Percentiles rank a stretch among this genome's conserved stretches.
Conservation (phyloP, 2,888 invertebrate species). For the Meloe dianella region DNA sequence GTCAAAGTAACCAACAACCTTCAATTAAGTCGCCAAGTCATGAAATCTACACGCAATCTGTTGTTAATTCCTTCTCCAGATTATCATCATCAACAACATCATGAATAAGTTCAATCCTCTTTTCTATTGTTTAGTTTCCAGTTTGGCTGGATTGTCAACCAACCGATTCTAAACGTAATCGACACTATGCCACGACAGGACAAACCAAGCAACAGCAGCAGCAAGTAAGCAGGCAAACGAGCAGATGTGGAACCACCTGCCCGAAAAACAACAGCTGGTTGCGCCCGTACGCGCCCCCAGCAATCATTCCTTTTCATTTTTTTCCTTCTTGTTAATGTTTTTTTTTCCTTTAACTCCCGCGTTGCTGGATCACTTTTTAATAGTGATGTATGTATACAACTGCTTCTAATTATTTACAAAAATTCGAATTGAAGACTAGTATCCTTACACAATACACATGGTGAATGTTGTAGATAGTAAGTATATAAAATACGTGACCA, state of each 20-base stretch:
- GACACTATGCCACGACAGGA: no score
- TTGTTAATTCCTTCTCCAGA: not conserved
- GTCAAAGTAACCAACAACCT: not conserved
- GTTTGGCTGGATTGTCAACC: not conserved
- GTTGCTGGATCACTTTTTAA: conserved; percentile 34
- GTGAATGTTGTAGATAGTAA: conserved; percentile 1
- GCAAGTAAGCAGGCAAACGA: conserved; percentile 16
- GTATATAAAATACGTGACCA: conserved; percentile 8
- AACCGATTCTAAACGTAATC: not conserved
- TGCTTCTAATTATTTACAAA: conserved; percentile 10
- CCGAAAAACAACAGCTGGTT: conserved; percentile 48
- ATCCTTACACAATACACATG: conserved; percentile 12
- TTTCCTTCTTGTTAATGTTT: conserved; percentile 18
- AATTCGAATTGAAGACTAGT: conserved; percentile 3
- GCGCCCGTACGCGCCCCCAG: conserved; percentile 43
- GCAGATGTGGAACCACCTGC: conserved; percentile 52
- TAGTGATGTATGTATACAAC: conserved; percentile 8
- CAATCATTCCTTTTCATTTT: conserved; percentile 30
- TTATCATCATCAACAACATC: not conserved
- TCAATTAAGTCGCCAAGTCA: conserved; percentile 5
- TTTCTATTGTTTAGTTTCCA: not conserved
- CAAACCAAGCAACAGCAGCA: not conserved
- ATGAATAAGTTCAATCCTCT: conserved; percentile 1
- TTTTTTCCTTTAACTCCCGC: conserved; percentile 13
- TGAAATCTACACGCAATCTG: conserved; percentile 9